Conservation (phyloP, 2,888 invertebrate species). For the Spisula subtruncata region DNA sequence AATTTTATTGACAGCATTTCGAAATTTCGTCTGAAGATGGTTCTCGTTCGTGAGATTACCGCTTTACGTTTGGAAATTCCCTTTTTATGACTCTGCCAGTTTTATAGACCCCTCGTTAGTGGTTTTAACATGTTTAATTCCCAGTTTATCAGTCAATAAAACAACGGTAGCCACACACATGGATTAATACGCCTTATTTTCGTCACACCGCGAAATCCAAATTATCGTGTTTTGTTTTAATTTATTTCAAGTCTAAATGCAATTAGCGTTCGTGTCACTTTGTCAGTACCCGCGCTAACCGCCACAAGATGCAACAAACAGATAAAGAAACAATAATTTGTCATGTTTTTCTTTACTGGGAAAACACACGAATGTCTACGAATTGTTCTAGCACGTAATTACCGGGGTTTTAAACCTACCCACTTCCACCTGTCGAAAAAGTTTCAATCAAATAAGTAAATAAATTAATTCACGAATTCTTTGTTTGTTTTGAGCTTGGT, state of each 20-base stretch:
- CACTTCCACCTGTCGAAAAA: conserved; percentile 23
- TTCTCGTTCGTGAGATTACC: not conserved
- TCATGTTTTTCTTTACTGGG: conserved; percentile 24
- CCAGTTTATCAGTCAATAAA: conserved; percentile 20
- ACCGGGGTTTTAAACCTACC: not conserved
- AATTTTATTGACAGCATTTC: not conserved
- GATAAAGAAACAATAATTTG: conserved; percentile 15
- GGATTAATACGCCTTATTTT: conserved; percentile 3
- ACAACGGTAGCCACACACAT: not conserved
- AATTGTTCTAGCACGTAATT: conserved; percentile 8
- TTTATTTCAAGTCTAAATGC: conserved; percentile 24
- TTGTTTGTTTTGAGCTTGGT: not conserved
- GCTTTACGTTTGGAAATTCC: not conserved
- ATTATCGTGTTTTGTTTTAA: conserved; percentile 17
- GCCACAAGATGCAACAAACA: not conserved
- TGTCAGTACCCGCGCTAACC: too few relatives aligned
- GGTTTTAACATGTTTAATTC: conserved; percentile 6
- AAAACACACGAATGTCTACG: not conserved
- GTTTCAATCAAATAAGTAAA: conserved; percentile 23
- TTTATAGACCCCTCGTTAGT: conserved; percentile 31
- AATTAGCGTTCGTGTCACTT: not conserved
- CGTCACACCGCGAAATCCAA: not conserved
- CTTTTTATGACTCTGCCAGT: conserved; percentile 2
- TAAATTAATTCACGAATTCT: conserved; percentile 13
- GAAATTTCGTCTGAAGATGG: not conserved